Base-by-base conservation (phyloP, 2,888 invertebrate species). In the Drosophila maculinotata region DNA sequence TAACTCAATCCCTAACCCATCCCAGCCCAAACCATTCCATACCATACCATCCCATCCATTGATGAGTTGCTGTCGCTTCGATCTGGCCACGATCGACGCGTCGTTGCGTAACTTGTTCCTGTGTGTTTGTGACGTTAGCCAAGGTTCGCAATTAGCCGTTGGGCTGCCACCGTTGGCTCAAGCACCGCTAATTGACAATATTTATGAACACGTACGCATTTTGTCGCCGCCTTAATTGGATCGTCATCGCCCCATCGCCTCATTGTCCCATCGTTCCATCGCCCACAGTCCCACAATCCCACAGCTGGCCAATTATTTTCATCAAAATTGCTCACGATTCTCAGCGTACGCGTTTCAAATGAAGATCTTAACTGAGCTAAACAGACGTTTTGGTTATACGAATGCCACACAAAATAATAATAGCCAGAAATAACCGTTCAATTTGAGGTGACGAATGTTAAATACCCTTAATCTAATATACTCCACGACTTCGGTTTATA, bases 151-250 rank as follows among this genome's bases (percentile, higher is more conserved):
- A 90, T 90, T 90, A 90, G 89, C 76, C 51, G 54, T 53, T 49
- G 54, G 72, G 75, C 73, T 85, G 85, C 83, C 74, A 80, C 58
- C 69, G 56, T 63, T 63, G 76, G 79, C 44, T 23, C 57, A 47
- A 56, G 39, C 66, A 62, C 52, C 78, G 72, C 82, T 90, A 88
- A 88, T 88, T 88, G 88, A 89, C 90, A 90, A 76, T 85, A 88
- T 88, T 90, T 88, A 90, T 88, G 88, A 88, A 89, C 90, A 89
- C 90, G 88, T 88, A 82, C 87, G 68, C 73, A 80, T 76, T 86
- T 74, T 86, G 85, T 82, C 82, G 88, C 79, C 79, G 67, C 70
- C 78, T 79, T 85, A 83, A 85, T 87, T 87, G 87, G 85, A 70
- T 68, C 72, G 58, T 71, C 54, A 62, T 72, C 69, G 76, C 47